Conservation (phyloP, 1,140 invertebrate genomes). For the Sinonovacula constricta region DNA sequence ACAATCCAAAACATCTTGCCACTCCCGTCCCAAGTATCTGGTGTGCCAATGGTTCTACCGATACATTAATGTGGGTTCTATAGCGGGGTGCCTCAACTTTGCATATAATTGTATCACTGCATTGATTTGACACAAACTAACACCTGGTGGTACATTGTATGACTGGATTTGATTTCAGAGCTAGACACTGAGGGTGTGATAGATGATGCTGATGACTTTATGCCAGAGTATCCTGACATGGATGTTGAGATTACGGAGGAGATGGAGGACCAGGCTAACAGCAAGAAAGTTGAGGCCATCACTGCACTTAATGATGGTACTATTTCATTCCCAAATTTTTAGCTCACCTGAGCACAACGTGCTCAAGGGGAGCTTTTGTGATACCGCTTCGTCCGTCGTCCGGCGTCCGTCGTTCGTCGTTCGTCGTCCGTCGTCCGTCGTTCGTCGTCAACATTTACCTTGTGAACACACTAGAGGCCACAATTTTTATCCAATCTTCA, state of each 20-base stretch:
- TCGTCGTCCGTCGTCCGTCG: too few species aligned
- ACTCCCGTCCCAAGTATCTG: too few species aligned
- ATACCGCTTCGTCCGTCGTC: not conserved
- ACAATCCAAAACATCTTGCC: too few species aligned
- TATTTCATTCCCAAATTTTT: not conserved
- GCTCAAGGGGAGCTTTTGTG: not conserved
- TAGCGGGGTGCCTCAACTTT: too few species aligned
- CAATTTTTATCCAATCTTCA: too few species aligned
- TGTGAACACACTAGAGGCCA: too few species aligned
- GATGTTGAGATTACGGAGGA: slow-evolving; percentile 85
- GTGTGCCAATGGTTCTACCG: too few species aligned
- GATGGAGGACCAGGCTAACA: slow-evolving; percentile 87
- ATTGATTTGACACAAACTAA: not conserved
- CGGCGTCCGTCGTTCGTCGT: not conserved
- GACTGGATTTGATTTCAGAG: slow-evolving; percentile 51
- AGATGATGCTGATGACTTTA: slow-evolving; percentile 67
- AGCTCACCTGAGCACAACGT: not conserved
- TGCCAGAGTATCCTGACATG: slow-evolving; percentile 67
- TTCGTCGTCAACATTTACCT: too few species aligned
- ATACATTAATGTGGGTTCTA: too few species aligned
- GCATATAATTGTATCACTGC: too few species aligned
- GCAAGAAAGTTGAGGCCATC: slow-evolving; percentile 87
- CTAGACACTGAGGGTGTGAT: slow-evolving; percentile 67
- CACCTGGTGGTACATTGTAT: too few species aligned
- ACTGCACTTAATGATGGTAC: slow-evolving; percentile 80